Evolutionary conservation across 2,797 vertebrate genomes (phyloP).

Genomic region (Gobionotothen gibberifrons): DNA sequence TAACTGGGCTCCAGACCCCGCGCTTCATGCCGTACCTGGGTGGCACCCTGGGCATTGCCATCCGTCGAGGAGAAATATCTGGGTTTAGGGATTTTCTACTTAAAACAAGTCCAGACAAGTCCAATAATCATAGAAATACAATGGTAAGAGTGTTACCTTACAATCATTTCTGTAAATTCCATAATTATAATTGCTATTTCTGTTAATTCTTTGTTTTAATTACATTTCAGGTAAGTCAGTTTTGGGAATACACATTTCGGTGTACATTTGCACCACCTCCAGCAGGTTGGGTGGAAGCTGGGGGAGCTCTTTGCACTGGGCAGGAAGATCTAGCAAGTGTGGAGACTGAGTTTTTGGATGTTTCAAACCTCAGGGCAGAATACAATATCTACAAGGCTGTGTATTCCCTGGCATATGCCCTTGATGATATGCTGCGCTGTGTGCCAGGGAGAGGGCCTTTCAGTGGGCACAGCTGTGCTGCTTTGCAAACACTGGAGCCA

Average conservation of each 20-base stretch:
- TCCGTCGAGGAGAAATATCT: conserved; percentile 77
- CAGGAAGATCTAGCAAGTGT: conserved; percentile 45
- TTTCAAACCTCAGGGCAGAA: conserved; percentile 66
- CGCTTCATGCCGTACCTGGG: conserved; percentile 61
- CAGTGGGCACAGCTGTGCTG: conserved; percentile 65
- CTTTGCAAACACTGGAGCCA: conserved; percentile 63
- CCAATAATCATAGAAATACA: conserved; percentile 26
- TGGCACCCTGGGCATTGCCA: conserved; percentile 74
- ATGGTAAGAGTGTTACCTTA: conserved; percentile 38
- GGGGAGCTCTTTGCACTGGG: conserved; percentile 54
- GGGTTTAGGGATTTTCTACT: conserved; percentile 72
- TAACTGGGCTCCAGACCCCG: conserved; percentile 55
- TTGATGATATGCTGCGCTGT: conserved; percentile 70
- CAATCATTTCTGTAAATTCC: not conserved
- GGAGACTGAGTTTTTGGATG: conserved; percentile 64
- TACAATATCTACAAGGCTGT: conserved; percentile 72
- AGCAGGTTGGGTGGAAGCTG: conserved; percentile 17
- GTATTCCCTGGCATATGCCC: conserved; percentile 75
- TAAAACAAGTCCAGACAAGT: conserved; percentile 43
- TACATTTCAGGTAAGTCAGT: conserved; percentile 52
- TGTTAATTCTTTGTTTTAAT: not conserved
- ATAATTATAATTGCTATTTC: not conserved
- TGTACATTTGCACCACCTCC: conserved; percentile 52
- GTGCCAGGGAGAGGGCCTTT: conserved; percentile 71
- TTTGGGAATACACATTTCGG: conserved; percentile 70